Evolutionary conservation across 2,113 vertebrate genomes (phyloP).

Genomic region (Hyperoodon ampullatus): DNA sequence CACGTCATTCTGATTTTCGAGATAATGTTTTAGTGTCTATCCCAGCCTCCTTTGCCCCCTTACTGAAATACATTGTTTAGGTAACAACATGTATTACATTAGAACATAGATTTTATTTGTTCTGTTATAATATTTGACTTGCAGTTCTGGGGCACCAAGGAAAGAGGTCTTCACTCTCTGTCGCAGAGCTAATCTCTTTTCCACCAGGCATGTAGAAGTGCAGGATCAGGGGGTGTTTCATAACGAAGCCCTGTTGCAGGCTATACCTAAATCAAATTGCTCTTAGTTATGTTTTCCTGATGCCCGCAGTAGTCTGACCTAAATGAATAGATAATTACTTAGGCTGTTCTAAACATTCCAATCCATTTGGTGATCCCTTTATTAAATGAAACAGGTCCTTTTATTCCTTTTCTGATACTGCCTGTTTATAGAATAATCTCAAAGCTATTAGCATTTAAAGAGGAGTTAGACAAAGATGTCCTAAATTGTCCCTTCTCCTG

Average conservation of each 20-base stretch:
- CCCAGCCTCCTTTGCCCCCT: neutral
- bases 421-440: conserved; percentile 78
- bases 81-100: neutral
- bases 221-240: neutral
- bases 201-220: neutral
- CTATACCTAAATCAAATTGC: neutral
- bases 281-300: conserved; percentile 59
- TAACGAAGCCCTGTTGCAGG: neutral
- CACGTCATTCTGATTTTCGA: neutral
- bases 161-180: neutral
- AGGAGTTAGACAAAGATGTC: conserved; percentile 72
- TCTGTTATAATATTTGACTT: neutral
- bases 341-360: conserved; percentile 55
- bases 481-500: conserved; percentile 71
- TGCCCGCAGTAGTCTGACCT: conserved; percentile 64
- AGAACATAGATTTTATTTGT: neutral
- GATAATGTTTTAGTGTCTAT: neutral
- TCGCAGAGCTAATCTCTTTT: neutral
- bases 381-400: conserved; percentile 69
- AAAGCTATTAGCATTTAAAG: conserved; percentile 82
- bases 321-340: conserved; percentile 71
- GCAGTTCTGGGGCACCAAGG: neutral
- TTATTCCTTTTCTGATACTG: conserved; percentile 67
- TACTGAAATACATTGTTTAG: neutral
- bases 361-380: conserved; percentile 66